Evolutionary conservation across 2,113 vertebrate species (phyloP).

Genomic region (Limnothrissa miodon): DNA sequence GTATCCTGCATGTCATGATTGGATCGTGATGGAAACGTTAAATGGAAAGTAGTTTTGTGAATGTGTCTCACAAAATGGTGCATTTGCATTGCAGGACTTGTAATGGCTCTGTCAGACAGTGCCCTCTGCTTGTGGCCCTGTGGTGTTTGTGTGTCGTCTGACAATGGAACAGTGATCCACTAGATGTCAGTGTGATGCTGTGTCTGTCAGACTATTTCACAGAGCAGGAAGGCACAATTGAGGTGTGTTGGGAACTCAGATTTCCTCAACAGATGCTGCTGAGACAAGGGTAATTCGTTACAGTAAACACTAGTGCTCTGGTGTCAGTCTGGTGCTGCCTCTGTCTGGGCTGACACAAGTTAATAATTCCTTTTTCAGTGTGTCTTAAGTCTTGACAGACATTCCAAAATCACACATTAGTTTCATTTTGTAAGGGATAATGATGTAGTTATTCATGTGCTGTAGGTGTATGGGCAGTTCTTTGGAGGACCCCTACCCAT

Average conservation of each 20-base stretch:
- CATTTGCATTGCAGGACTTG: constrained; percentile 29
- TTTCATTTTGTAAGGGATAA: not conserved
- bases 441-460: not conserved
- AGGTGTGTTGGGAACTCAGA: constrained; percentile 32
- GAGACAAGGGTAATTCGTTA: constrained; percentile 50
- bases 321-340: constrained; percentile 22
- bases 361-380: not conserved
- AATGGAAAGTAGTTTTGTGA: not conserved
- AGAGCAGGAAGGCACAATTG: constrained; percentile 4
- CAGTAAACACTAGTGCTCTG: constrained; percentile 30
- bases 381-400: not conserved
- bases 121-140: constrained; percentile 50
- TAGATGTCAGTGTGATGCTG: constrained; percentile 63
- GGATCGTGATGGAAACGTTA: not conserved
- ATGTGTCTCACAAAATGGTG: constrained; percentile 49
- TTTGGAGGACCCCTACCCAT: not conserved
- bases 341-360: constrained; percentile 20
- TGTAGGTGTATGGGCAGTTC: not conserved
- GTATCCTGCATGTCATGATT: too few relatives aligned
- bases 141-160: not conserved
- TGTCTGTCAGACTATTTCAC: constrained; percentile 21
- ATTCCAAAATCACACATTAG: not conserved
- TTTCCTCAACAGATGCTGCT: constrained; percentile 49
- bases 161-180: constrained; percentile 45
- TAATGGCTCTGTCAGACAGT: constrained; percentile 53